These are phyloP conservation scores for Drosophila varians DNA, from an alignment of 1,140 invertebrate species.

Conservation along the genomic window DNA sequence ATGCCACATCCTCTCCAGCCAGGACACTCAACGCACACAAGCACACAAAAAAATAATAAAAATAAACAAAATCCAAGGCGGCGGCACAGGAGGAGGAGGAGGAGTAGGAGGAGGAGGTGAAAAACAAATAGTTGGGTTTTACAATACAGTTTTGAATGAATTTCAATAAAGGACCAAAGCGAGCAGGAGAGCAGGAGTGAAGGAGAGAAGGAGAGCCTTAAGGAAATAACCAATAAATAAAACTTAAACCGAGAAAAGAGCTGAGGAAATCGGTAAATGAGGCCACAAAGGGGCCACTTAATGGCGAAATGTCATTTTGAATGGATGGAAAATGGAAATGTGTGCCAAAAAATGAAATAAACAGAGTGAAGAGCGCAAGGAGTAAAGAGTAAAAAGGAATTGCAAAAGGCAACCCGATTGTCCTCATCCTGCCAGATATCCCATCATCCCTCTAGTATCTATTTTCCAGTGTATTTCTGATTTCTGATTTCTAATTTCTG, in stretches of 20 bases:
- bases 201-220: too few relatives aligned
- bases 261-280: constrained; percentile 24
- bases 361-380: background rate
- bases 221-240: background rate
- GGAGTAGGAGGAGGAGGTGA: background rate
- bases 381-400: constrained; percentile 12
- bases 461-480: background rate
- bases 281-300: constrained; percentile 33
- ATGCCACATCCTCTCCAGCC: constrained; percentile 15
- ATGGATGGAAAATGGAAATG: background rate
- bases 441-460: background rate
- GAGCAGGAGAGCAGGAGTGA: too few relatives aligned
- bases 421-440: background rate
- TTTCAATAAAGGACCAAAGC: background rate
- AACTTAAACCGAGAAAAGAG: background rate
- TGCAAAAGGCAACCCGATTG: constrained; percentile 12
- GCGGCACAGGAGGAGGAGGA: too few relatives aligned
- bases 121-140: constrained; percentile 12
- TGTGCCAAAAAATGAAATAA: constrained; percentile 25
- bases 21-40: too few relatives aligned
- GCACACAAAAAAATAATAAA: too few relatives aligned
- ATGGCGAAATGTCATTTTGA: constrained; percentile 16
- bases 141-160: constrained; percentile 1
- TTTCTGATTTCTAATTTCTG: background rate
- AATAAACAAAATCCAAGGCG: background rate